Evolutionary conservation across 30 jellyfish, hydroid and myxozoan genomes (phyloP), one percentile per base, ranked within the genome.

Genomic region (Catostylus mosaicus): DNA sequence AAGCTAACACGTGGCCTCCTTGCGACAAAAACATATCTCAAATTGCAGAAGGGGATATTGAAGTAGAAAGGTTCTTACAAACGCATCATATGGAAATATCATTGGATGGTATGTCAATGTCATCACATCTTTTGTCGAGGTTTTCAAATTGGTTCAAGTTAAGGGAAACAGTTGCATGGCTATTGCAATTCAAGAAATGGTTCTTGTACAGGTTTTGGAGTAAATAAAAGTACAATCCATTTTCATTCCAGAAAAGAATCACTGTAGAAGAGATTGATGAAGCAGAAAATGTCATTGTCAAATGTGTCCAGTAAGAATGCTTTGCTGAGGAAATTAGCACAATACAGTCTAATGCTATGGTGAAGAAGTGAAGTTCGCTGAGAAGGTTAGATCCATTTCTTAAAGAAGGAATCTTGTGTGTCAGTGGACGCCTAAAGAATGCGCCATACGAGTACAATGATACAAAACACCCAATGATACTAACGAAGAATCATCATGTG

Each of bases 161-260:
- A 23, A 37, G 62, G 71, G 57, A 56, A 64, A 29, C 89, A 57
- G 76, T 73, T 43, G 83, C 95, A 29, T 84, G 95, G 88, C 10
- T 84, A 29, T 35, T 73, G n/a, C 67, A 89, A 20, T 84, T 54
- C 79, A 84, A 84, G 77, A 14, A 50, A 4, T 84, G 82, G 84
- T 40, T 61, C 45, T 63, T 59, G 30, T 27, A 20, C 24, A 80
- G 29, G 84, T 65, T 80, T 24, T 32, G 64, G 38, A 30, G 23
- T 23, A 54, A 38, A 6, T 37, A 43, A 31, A 34, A 56, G 30
- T 12, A 32, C 27, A 7, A 6, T 7, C 6, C 8, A 10, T 10
- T 3, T 4, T 3, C 20, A 26, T 5, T 1, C 20, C 11, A 22
- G 57, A 45, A 57, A 34, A 12, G 90, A 20, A 67, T 80, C 26